Conservation (phyloP, 2,797 vertebrate genomes). For the Nannoperca australis region DNA sequence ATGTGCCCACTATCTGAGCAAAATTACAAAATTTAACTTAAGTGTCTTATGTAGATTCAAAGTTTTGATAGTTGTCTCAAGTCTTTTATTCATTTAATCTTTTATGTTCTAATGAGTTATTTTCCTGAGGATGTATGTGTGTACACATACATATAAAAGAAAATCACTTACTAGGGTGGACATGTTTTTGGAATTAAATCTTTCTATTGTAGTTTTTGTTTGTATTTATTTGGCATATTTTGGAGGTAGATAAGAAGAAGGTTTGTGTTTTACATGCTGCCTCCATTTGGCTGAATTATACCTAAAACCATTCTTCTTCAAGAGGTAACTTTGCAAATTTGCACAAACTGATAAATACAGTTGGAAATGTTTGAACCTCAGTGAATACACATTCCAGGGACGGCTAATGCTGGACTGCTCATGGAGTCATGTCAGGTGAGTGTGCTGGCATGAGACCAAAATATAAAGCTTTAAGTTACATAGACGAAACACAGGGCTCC, state of each 20-base stretch:
- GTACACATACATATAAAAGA: background rate
- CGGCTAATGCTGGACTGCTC: conserved; percentile 48
- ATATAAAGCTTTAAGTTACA: conserved; percentile 64
- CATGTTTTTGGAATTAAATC: background rate
- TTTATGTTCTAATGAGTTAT: background rate
- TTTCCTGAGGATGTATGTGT: background rate
- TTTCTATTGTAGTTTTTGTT: background rate
- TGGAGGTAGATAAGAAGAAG: background rate
- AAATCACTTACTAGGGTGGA: background rate
- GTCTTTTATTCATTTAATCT: background rate
- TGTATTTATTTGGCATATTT: background rate
- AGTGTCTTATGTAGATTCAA: background rate
- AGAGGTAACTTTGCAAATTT: conserved; percentile 26
- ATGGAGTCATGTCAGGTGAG: conserved; percentile 79
- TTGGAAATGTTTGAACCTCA: conserved; percentile 44
- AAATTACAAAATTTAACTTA: background rate
- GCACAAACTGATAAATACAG: conserved; percentile 48
- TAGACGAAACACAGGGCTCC: conserved; percentile 11
- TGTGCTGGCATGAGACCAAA: conserved; percentile 59
- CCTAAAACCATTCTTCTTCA: background rate
- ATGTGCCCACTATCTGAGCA: background rate
- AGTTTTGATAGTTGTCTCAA: background rate
- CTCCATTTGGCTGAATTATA: background rate
- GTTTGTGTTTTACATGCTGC: background rate
- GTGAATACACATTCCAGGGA: conserved; percentile 68